A percentile compares a stretch with the other conserved stretches of the same genome.
Evolutionary conservation across 2,113 vertebrate species (phyloP).

Genomic region (Archocentrus centrarchus): DNA sequence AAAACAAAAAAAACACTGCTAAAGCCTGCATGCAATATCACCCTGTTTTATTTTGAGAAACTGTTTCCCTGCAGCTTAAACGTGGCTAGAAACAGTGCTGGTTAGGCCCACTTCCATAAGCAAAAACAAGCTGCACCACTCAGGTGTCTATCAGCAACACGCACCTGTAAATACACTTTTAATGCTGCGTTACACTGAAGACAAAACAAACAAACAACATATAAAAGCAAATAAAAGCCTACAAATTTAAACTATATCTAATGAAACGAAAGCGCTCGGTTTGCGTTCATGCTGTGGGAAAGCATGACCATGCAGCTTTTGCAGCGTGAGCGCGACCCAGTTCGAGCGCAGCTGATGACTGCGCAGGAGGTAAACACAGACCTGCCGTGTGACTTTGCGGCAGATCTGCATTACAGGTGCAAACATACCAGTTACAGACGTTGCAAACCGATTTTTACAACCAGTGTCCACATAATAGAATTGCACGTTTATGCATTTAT

Average conservation of each 20-base stretch:
- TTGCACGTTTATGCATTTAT: not conserved
- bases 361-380: constrained; percentile 61
- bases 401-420: constrained; percentile 40
- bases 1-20: accelerated
- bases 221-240: not conserved
- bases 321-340: constrained; percentile 44
- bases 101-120: not conserved
- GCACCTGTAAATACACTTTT: not conserved
- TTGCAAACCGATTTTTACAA: not conserved
- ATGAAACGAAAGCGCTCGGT: not conserved
- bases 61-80: not conserved
- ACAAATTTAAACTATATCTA: not conserved
- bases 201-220: not conserved
- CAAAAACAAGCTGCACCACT: constrained; percentile 17
- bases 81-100: not conserved
- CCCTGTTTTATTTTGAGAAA: not conserved
- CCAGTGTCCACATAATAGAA: not conserved
- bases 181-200: not conserved
- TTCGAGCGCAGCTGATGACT: constrained; percentile 56
- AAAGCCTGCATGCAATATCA: not conserved
- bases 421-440: not conserved
- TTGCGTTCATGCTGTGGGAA: constrained; percentile 16
- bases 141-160: not conserved
- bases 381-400: constrained; percentile 68
- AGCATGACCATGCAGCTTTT: constrained; percentile 65